Evolutionary conservation across 2,797 vertebrate species (phyloP), one percentile per base, ranked within the genome.

Genomic region (Melopsittacus undulatus): DNA sequence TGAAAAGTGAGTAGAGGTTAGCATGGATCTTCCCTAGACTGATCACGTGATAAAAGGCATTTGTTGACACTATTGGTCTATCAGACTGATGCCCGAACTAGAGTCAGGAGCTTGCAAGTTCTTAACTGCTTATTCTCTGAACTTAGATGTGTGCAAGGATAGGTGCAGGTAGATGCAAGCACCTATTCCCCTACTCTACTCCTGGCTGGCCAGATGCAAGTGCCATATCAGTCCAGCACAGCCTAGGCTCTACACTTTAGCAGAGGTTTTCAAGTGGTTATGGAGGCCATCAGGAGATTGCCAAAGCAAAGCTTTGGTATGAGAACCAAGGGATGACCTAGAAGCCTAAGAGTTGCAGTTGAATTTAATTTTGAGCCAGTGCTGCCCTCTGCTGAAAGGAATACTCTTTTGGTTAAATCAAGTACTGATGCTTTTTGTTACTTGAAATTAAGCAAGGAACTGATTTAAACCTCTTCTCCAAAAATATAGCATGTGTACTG

Each of bases 171-270:
- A 57, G 24, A 38, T 42, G 26, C 23, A 63, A 38, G 18, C 15
- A 18, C 18, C 38, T 66, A 0, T 82, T 79, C 3, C 26, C 5
- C 13, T 18, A 0, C 32, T 66, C 4, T 18, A 0, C 32, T 66
- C 4, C 72, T 73, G 38, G 10, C 46, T 90, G 73, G n/a, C 36
- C 54, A 49, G 9, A 11, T 78, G 29, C 15, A 61, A 27, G 13
- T 73, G 38, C 15, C 22, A 9, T 61, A 64, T 80, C 32, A 42
- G 19, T 40, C 36, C 48, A 38, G 34, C 42, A 11, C 22, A 38
- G 30, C 69, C 6, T 4, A 12, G 9, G 26, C 52, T 81, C 69
- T 89, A 57, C 21, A n/a, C 43, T n/a, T 94, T 49, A 68, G 61
- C 45, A 48, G 43, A 57, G 13, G 6, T 49, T 80, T 94, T 83